Percentiles rank a stretch among this genome's conserved stretches.
Conservation (phyloP, 2,888 invertebrate genomes). For the Pseudococcus jackbeardsleyi region DNA sequence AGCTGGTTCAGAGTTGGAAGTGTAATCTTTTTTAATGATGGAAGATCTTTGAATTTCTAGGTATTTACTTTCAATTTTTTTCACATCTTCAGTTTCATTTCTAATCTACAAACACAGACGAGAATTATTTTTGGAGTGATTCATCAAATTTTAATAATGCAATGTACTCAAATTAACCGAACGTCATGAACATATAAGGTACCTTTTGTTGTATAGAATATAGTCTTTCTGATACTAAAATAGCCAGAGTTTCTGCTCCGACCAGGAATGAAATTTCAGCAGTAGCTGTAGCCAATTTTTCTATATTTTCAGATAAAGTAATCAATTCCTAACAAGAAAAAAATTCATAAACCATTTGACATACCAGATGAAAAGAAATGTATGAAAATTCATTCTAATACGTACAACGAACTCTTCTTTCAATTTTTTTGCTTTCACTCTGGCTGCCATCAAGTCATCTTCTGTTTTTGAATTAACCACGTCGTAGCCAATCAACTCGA, state of each 20-base stretch:
- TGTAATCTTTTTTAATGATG: not conserved
- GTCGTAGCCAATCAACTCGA: not conserved
- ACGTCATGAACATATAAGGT: not conserved
- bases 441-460: not conserved
- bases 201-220: conserved; percentile 27
- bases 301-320: conserved; percentile 8
- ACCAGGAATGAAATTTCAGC: conserved; percentile 13
- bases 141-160: no score
- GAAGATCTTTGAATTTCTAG: conserved; percentile 7
- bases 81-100: conserved; percentile 34
- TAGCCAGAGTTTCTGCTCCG: conserved; percentile 16
- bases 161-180: not conserved
- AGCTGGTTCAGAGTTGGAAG: not conserved
- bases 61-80: not conserved
- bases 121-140: no score
- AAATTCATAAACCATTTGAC: not conserved
- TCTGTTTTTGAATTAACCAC: not conserved
- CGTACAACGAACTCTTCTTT: conserved; percentile 32
- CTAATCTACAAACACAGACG: not conserved
- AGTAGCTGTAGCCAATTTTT: not conserved
- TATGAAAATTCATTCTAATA: not conserved
- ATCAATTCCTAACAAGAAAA: not conserved
- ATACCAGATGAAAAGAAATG: not conserved
- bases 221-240: conserved; percentile 10
- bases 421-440: not conserved